Evolutionary conservation across 2,888 invertebrate genomes (phyloP).

Genomic region (Mesorhabditis belari): DNA sequence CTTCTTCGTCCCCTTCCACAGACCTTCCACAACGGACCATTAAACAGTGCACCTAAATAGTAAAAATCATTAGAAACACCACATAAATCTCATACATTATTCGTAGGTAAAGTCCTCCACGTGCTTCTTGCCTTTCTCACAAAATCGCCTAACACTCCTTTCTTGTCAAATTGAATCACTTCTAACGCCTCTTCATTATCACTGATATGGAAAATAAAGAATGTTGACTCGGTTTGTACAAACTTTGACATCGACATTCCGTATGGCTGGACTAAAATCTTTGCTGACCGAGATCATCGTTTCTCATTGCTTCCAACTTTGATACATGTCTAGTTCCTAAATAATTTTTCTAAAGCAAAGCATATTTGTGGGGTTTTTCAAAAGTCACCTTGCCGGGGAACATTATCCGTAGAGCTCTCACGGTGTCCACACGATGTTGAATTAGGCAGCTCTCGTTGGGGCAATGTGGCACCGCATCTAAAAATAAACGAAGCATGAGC

Average conservation of each 20-base stretch:
- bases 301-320: neutral
- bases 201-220: neutral
- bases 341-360: neutral
- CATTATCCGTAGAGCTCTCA: neutral
- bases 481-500: neutral
- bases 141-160: no score
- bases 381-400: neutral
- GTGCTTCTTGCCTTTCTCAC: no score
- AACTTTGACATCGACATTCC: neutral
- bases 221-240: neutral
- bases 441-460: neutral
- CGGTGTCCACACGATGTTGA: neutral
- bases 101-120: no score
- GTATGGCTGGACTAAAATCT: neutral
- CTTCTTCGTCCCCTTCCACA: no score
- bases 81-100: no score
- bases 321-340: neutral
- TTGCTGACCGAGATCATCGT: neutral
- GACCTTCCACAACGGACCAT: no score
- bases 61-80: no score
- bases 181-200: neutral
- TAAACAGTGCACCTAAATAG: no score
- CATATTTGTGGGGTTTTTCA: neutral
- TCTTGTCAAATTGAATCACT: neutral
- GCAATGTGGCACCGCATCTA: neutral